Evolutionary conservation across 2,113 vertebrate genomes (phyloP), one percentile per base, ranked within the genome.

Genomic region (Ranitomeya variabilis): DNA sequence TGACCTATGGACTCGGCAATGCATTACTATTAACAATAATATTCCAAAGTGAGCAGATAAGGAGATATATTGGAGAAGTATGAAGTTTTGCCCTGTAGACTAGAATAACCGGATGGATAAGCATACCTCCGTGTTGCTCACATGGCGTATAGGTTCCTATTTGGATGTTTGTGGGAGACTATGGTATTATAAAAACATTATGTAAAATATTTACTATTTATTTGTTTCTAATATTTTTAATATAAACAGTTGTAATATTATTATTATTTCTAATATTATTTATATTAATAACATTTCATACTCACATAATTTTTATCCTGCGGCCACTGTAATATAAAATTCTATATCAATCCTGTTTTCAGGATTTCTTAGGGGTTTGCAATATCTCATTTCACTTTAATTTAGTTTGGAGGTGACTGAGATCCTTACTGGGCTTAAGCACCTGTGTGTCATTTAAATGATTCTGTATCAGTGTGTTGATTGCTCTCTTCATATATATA

Each of bases 401-500:
- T 62, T 62, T 81, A 45, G 14, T 64, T 37, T 62, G 19, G 57
- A 81, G 57, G 57, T 62, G 59, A 81, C 31, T 81, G 80, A 81
- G 80, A 23, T 31, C 78, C 23, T 80, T 80, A 6, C 78, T 55
- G 15, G 55, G 80, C 57, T 81, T 55, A 62, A 81, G 31, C 16
- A 31, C 77, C 26, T 31, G 69, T 71, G 10, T 83, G 26, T 51
- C 37, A 71, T 84, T 26, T 64, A 69, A 54, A 84, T 26, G 21
- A 55, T 71, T 26, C 21, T 84, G 66, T 71, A 26, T 81, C 55
- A 54, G 45, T 84, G 51, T 54, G n/a, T 13, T 55, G 64, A 84
- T 69, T 71, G 64, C 82, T 84, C 6, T 55, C 31, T 66, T 51
- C 37, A 51, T 83, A 67, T 83, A 67, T 83, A 23, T n/a, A 83